Conservation (phyloP, 2,888 invertebrate species). For the Saturnia japonica region DNA sequence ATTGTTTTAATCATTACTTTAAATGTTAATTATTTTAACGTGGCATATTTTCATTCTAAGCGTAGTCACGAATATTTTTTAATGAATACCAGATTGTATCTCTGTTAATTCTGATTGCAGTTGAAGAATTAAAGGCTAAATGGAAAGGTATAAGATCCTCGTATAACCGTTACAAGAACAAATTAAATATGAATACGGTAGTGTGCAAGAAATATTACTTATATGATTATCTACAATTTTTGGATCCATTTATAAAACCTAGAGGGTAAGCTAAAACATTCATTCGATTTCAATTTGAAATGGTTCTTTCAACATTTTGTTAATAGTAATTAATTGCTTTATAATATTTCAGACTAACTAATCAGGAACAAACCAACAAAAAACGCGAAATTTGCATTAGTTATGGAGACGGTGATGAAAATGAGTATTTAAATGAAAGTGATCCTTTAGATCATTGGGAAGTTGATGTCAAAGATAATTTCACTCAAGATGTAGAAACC, state of each 20-base stretch:
- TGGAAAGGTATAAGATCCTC: slow-evolving; percentile 56
- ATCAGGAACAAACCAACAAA: slow-evolving; percentile 27
- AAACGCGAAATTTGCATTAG: slow-evolving; percentile 27
- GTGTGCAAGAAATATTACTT: slow-evolving; percentile 47
- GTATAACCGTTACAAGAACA: slow-evolving; percentile 45
- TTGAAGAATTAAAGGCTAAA: slow-evolving; percentile 46
- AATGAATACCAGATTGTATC: slow-evolving; percentile 11
- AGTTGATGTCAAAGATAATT: slow-evolving; percentile 36
- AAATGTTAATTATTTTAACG: slow-evolving; percentile 17
- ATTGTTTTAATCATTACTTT: neutral
- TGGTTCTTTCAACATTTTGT: neutral
- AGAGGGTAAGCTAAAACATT: slow-evolving; percentile 37
- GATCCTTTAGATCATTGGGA: slow-evolving; percentile 34
- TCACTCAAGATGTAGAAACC: slow-evolving; percentile 19
- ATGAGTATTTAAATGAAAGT: slow-evolving; percentile 30
- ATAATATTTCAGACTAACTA: slow-evolving; percentile 11
- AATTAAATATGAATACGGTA: slow-evolving; percentile 29
- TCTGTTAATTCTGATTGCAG: slow-evolving; percentile 35
- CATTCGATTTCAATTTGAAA: neutral
- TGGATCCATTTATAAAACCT: slow-evolving; percentile 44
- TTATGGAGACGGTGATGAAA: slow-evolving; percentile 28
- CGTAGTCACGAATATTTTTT: slow-evolving; percentile 12
- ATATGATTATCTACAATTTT: slow-evolving; percentile 43
- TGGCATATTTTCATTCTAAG: slow-evolving; percentile 9
- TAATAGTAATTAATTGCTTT: neutral